Percentiles rank a stretch among this genome's conserved stretches.
Evolutionary conservation across 2,797 vertebrate species (phyloP).

Genomic region (Falco concolor): DNA sequence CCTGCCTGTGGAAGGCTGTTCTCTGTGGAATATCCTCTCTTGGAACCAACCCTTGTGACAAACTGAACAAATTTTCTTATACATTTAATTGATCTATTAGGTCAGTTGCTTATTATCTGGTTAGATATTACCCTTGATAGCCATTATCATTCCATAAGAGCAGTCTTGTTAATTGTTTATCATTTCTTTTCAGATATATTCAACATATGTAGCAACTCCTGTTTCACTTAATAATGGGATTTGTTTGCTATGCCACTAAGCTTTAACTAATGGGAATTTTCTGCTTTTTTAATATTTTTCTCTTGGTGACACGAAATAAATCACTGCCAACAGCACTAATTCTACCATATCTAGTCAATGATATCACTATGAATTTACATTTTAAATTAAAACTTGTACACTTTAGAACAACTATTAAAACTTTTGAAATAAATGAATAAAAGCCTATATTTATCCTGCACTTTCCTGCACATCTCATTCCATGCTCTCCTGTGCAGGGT

Average conservation of each 20-base stretch:
- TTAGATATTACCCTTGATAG: not conserved
- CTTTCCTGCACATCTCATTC: not conserved
- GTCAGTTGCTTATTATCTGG: not conserved
- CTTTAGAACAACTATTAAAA: not conserved
- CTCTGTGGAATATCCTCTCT: not conserved
- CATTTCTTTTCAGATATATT: not conserved
- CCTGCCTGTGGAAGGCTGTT: not conserved
- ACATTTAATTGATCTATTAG: not conserved
- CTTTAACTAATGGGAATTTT: not conserved
- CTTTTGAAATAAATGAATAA: not conserved
- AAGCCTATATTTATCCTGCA: not conserved
- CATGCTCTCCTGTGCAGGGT: not conserved
- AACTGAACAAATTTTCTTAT: not conserved
- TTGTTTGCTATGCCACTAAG: not conserved
- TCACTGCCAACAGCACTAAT: not conserved
- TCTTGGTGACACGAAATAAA: not conserved
- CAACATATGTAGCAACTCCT: not conserved
- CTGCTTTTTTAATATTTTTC: not conserved
- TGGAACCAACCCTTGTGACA: not conserved
- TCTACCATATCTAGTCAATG: not conserved
- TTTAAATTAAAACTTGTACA: not conserved
- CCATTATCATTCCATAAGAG: conserved; percentile 4
- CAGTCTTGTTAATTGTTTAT: not conserved
- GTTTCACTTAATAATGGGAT: not conserved
- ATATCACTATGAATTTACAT: not conserved